These are phyloP conservation scores for Danio albolineatus DNA, from an alignment of 2,797 vertebrate genomes.

Conservation along the genomic window DNA sequence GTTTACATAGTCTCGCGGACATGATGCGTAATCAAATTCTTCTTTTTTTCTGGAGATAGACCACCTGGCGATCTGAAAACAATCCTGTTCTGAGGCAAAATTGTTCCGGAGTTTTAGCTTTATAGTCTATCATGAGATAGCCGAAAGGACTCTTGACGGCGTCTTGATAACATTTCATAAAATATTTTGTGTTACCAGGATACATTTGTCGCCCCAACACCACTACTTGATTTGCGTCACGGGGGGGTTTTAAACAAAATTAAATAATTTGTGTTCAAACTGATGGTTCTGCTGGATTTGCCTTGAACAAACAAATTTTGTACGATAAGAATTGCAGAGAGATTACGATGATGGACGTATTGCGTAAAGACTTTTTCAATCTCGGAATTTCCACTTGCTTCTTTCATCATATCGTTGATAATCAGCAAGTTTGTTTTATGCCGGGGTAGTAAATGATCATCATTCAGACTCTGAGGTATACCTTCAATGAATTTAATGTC, in stretches of 20 bases:
- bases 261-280: not conserved
- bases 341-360: too few relatives aligned
- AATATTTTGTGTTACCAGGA: not conserved
- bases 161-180: not conserved
- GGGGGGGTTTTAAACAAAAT: not conserved
- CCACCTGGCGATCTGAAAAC: not conserved
- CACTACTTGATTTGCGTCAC: not conserved
- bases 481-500: too few relatives aligned
- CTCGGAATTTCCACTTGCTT: too few relatives aligned
- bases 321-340: too few relatives aligned
- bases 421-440: too few relatives aligned
- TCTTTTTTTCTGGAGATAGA: constrained; percentile 2
- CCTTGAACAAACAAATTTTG: too few relatives aligned
- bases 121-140: constrained; percentile 16
- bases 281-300: not conserved
- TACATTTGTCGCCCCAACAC: not conserved
- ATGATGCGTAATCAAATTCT: not conserved
- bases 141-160: not conserved
- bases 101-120: not conserved
- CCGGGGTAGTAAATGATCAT: too few relatives aligned
- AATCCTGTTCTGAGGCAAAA: not conserved
- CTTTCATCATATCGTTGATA: too few relatives aligned
- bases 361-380: too few relatives aligned
- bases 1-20: not conserved
- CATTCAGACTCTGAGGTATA: too few relatives aligned